phyloP scores from a whole-genome alignment of 2,888 invertebrate genomes.

The Mythimna vitellina region DNA sequence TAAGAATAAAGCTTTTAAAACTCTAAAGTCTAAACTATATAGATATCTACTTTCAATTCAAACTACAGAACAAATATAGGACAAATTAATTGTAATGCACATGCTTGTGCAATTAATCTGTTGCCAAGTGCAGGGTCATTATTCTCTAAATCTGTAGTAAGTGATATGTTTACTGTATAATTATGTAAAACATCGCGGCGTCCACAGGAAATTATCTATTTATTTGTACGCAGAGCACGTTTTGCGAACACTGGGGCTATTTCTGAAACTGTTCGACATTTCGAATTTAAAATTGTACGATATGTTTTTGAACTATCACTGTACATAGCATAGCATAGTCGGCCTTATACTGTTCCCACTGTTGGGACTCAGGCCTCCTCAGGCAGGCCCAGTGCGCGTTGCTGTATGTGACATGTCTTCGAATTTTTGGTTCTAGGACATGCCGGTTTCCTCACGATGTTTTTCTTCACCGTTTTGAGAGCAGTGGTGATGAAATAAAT shows the following conservation, averaged over 20 bases:
- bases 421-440: too few species aligned
- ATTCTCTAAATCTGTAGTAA: slow-evolving; percentile 35
- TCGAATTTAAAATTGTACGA: background rate
- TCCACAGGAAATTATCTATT: slow-evolving; percentile 48
- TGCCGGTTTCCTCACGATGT: too few species aligned
- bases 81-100: slow-evolving; percentile 34
- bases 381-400: too few species aligned
- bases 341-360: too few species aligned
- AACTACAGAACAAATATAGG: background rate
- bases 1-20: background rate
- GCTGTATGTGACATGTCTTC: too few species aligned
- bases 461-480: too few species aligned
- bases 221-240: slow-evolving; percentile 51
- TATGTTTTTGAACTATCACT: background rate
- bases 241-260: slow-evolving; percentile 21
- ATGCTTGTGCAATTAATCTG: slow-evolving; percentile 35
- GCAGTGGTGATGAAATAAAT: too few species aligned
- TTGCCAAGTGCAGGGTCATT: slow-evolving; percentile 16
- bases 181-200: slow-evolving; percentile 56
- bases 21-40: background rate
- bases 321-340: too few species aligned
- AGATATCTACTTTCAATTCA: background rate
- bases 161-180: slow-evolving; percentile 51
- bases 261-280: slow-evolving; percentile 28
- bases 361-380: too few species aligned